These are phyloP conservation scores for Neolamprologus cancellatus DNA, from an alignment of 2,113 vertebrate species.

Conservation along the genomic window DNA sequence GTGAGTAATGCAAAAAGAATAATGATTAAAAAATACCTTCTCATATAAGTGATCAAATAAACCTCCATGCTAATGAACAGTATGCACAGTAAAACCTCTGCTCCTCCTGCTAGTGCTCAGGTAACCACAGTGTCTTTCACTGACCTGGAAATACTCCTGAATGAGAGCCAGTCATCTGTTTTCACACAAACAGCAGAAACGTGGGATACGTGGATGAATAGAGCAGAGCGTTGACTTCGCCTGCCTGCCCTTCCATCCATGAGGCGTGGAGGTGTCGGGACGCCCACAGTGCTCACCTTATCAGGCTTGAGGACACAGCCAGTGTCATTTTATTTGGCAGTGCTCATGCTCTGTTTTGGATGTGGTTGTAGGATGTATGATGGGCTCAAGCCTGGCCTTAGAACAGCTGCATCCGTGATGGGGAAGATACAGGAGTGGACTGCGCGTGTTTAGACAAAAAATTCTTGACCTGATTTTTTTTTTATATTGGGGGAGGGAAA, in stretches of 20 bases:
- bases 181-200: slow-evolving; percentile 1
- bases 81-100: not conserved
- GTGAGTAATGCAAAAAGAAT: not conserved
- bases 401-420: not conserved
- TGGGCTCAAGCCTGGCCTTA: not conserved
- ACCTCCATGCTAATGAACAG: not conserved
- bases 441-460: not conserved
- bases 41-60: not conserved
- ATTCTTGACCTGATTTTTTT: not conserved
- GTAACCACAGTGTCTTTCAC: not conserved
- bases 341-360: slow-evolving; percentile 9
- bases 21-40: not conserved
- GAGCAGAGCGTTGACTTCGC: not conserved
- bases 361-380: not conserved
- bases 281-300: slow-evolving; percentile 29
- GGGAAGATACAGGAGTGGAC: not conserved
- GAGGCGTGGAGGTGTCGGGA: slow-evolving; percentile 18
- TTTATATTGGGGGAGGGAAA: not conserved
- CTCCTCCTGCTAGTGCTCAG: not conserved
- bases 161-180: not conserved
- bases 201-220: not conserved
- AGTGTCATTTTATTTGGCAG: slow-evolving; percentile 41
- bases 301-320: slow-evolving; percentile 33
- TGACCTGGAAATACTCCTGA: slow-evolving; percentile 27
- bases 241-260: slow-evolving; percentile 2